Evolutionary conservation across 2,113 vertebrate genomes (phyloP), one percentile per base, ranked within the genome.

Genomic region (Felis chaus): DNA sequence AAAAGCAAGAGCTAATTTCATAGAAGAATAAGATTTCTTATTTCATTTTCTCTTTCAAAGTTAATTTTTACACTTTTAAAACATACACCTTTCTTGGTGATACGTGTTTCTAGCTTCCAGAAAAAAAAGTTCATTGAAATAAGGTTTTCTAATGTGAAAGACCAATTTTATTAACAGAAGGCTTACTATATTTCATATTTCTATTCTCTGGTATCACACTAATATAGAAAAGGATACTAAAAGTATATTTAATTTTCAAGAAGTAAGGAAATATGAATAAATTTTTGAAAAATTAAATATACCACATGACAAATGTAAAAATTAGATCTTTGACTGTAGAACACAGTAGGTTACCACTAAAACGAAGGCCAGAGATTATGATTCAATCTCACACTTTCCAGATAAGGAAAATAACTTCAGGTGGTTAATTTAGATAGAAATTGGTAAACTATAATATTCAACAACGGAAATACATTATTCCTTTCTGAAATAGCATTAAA

Each of bases 251-350:
- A 81, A 41, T 41, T 79, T 69, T 69, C n/a, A 81, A 90, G 33
- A 86, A 68, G 65, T 27, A 87, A 25, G n/a, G 25, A 81, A 55
- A 81, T 50, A 55, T 65, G 73, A 68, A 68, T 29, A 55, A 27
- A 55, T 33, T 69, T 81, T 41, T 41, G n/a, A 91, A 81, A 91
- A 91, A 69, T 69, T 31, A 81, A 81, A 91, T 91, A 91, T 41
- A 81, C 45, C 25, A 80, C 41, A 68, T 68, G 25, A 23, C 25
- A 50, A 45, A 53, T 27, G 45, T 33, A 69, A 91, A 91, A 68
- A 68, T 53, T 16, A 91, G 11, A 81, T 55, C n/a, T 61, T 31
- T 23, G 27, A 41, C 63, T 81, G 53, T 31, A 80, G 18, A 91
- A 68, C 11, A 53, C 25, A 66, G 12, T 19, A 65, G 66, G 66